These are phyloP conservation scores for Callithrix jacchus DNA, from an alignment of 2,113 vertebrate genomes.

Conservation along the genomic window DNA sequence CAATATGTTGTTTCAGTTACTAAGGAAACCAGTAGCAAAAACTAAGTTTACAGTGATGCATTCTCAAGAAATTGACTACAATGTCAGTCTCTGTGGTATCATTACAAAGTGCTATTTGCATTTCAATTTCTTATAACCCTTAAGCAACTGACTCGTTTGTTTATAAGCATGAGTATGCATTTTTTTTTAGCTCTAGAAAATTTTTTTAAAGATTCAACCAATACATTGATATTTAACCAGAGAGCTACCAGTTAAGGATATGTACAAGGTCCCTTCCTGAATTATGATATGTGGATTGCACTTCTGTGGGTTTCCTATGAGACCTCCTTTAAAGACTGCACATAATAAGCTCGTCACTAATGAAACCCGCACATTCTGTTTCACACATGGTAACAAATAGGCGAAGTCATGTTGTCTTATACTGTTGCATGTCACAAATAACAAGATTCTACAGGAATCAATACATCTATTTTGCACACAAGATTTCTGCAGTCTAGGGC, in stretches of 20 bases:
- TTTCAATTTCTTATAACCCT: constrained; percentile 84
- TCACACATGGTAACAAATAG: constrained; percentile 61
- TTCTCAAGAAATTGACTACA: constrained; percentile 81
- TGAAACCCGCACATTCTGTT: constrained; percentile 57
- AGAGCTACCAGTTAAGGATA: background rate
- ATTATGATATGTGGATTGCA: constrained; percentile 25
- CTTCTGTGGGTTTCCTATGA: constrained; percentile 30
- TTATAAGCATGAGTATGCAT: constrained; percentile 69
- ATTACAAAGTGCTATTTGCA: constrained; percentile 82
- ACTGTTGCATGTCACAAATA: constrained; percentile 67
- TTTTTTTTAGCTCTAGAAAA: constrained; percentile 62
- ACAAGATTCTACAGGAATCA: constrained; percentile 62
- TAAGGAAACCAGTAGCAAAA: constrained; percentile 86
- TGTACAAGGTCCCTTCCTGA: background rate
- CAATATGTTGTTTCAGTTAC: constrained; percentile 85
- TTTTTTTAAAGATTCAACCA: background rate
- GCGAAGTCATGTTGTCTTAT: constrained; percentile 37
- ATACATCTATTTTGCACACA: constrained; percentile 53
- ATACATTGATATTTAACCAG: constrained; percentile 1
- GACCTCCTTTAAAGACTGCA: constrained; percentile 25
- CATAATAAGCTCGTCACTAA: constrained; percentile 60
- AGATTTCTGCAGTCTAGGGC: constrained; percentile 51
- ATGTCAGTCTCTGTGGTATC: constrained; percentile 79
- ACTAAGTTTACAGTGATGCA: constrained; percentile 81
- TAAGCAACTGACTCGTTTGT: constrained; percentile 83